Percentiles rank a stretch among this genome's conserved stretches.
Conservation (phyloP, 92 coral and sea anemone genomes). For the Bergia sp. region DNA sequence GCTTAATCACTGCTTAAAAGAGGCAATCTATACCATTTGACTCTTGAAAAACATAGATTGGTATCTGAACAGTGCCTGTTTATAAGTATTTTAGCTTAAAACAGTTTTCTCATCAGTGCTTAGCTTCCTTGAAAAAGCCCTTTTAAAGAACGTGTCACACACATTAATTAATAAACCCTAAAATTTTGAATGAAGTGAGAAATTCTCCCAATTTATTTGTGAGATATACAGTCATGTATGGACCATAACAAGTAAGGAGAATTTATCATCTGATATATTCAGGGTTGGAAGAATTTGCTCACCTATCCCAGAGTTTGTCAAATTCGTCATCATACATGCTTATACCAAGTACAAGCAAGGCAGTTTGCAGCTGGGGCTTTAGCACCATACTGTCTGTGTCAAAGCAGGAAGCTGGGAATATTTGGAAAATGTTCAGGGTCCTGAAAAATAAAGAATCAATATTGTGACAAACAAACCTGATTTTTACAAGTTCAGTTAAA, state of each 20-base stretch:
- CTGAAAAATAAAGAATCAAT: conserved; percentile 29
- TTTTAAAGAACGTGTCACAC: not conserved
- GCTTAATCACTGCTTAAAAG: too few relatives aligned
- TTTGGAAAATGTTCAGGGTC: conserved; percentile 39
- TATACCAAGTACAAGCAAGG: conserved; percentile 60
- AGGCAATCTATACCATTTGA: too few relatives aligned
- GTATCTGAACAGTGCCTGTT: too few relatives aligned
- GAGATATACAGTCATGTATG: too few relatives aligned
- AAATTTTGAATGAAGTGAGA: not conserved
- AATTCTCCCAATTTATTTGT: not conserved
- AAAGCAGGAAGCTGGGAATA: conserved; percentile 73
- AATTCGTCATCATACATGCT: conserved; percentile 85
- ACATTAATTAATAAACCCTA: not conserved
- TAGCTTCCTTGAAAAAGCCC: too few relatives aligned
- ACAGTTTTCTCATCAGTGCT: too few relatives aligned
- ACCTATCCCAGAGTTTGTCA: conserved; percentile 97
- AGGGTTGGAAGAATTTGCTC: not conserved
- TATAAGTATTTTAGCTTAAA: too few relatives aligned
- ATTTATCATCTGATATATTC: not conserved
- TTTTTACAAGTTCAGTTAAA: not conserved
- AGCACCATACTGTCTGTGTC: conserved; percentile 76
- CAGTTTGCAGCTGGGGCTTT: conserved; percentile 80
- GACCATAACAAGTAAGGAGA: not conserved
- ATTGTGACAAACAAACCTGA: not conserved
- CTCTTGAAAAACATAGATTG: too few relatives aligned